Evolutionary conservation across 2,888 invertebrate species (phyloP), one percentile per base, ranked within the genome.

Genomic region (Ariolimax columbianus): DNA sequence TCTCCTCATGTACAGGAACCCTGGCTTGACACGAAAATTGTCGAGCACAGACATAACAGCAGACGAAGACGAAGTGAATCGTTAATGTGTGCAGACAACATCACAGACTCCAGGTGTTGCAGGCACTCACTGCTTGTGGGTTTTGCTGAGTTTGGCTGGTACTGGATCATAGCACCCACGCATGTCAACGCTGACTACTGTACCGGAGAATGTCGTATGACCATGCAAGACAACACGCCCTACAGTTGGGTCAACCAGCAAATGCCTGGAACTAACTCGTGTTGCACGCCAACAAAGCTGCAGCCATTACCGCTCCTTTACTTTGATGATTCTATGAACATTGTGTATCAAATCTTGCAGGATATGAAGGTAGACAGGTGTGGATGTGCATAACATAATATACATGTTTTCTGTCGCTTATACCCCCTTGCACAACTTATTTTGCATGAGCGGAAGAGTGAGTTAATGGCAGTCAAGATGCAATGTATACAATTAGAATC

Each of bases 161-260:
- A 98, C 93, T 99, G 98, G 96, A 97, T 99, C 91, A 97, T 99
- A 86, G 98, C 98, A 0, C 99, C 99, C 0, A 97, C 97, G 92
- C 96, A 96, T 90, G 99, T 98, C 95, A 97, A 97, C 92, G 98
- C 99, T 17, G 97, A 98, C 95, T 98, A 98, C 95, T 99, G 99
- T 95, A 96, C 97, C 83, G 98, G 99, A 14, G 97, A 98, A 91
- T 99, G 99, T 94, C 97, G 97, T 0, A 97, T 96, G 94, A 96
- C 97, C 81, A 97, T 97, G 93, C 95, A 97, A 87, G 97, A 97
- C 93, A 96, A 96, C 92, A 97, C 97, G 93, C 96, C 97, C 0
- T 97, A 98, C 94, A 97, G 98, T 17, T 97, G 98, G 94, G 95
- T 98, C 91, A 96, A 97, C 86, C 97, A 97, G 91, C 95, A 98